Percentiles rank a stretch among this genome's conserved stretches.
phyloP scores from a whole-genome alignment of 2,113 vertebrate species.

The Diadophis punctatus region DNA sequence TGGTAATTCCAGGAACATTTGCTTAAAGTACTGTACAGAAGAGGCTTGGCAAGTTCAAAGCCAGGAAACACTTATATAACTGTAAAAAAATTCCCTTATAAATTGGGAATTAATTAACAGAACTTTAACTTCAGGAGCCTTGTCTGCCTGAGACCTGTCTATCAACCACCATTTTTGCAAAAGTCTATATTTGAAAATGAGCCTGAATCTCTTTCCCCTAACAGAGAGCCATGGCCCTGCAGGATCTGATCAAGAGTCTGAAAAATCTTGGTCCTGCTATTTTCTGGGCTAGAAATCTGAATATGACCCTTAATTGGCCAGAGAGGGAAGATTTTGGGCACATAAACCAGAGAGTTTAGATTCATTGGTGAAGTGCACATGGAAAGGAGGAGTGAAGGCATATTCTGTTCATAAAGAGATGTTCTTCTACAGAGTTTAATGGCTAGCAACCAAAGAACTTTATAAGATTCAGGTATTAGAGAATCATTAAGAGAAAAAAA shows the following conservation, averaged over 20 bases:
- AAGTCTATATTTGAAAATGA: not conserved
- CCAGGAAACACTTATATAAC: not conserved
- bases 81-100: not conserved
- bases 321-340: not conserved
- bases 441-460: not conserved
- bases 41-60: not conserved
- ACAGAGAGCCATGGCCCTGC: not conserved
- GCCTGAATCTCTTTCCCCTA: not conserved
- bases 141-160: not conserved
- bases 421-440: not conserved
- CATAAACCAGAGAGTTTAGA: not conserved
- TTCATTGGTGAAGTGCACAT: not conserved
- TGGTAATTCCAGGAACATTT: not conserved
- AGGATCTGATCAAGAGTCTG: not conserved
- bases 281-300: not conserved
- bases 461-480: not conserved
- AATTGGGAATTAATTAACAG: not conserved
- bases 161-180: not conserved
- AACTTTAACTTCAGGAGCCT: not conserved
- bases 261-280: not conserved
- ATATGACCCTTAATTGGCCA: not conserved
- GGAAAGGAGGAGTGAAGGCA: not conserved
- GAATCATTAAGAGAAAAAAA: not conserved
- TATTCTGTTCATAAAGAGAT: not conserved
- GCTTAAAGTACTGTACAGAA: not conserved